Evolutionary conservation across 2,888 invertebrate genomes (phyloP), one percentile per base, ranked within the genome.

Genomic region (Cataglyphis rosenhaueri): DNA sequence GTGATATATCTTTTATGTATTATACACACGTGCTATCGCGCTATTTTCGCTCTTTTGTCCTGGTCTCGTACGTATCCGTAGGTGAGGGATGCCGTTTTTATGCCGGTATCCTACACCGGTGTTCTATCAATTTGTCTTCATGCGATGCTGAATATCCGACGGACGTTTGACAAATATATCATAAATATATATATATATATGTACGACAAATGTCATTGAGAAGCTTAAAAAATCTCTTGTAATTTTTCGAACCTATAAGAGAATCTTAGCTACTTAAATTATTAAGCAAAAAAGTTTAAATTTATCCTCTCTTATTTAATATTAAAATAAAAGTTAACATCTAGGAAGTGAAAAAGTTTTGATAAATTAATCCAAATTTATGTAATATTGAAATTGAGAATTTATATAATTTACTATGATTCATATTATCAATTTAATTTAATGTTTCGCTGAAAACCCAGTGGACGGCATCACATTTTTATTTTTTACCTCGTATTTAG

Each of bases 41-140:
- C 81, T 74, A 87, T 86, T 75, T 61, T 73, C 85, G 84, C 68
- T 87, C 82, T 86, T 44, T 86, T 57, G 64, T 83, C 86, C 87
- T 86, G 73, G 86, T 86, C 89, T 89, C 86, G 83, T 85, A 85
- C 73, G 87, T 89, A 88, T 89, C 85, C 85, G 68, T 74, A 66
- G 65, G 66, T 71, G 85, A 85, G 86, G 81, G 82, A 86, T 82
- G 82, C 78, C 66, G 68, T 55, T 78, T 52, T 32, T 64, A 18
- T 61, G 44, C 79, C 62, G 70, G 66, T 55, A n/a, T 79, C 12
- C 35, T 38, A n/a, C 57, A 70, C 71, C 82, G 85, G 81, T 85
- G 82, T 83, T 73, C 71, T 68, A n/a, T n/a, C 21, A n/a, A 62
- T 62, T 44, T 35, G 18, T 66, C 12, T 35, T 52, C 29, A 52